Conservation (phyloP, 2,113 vertebrate species). For the Axis porcinus region DNA sequence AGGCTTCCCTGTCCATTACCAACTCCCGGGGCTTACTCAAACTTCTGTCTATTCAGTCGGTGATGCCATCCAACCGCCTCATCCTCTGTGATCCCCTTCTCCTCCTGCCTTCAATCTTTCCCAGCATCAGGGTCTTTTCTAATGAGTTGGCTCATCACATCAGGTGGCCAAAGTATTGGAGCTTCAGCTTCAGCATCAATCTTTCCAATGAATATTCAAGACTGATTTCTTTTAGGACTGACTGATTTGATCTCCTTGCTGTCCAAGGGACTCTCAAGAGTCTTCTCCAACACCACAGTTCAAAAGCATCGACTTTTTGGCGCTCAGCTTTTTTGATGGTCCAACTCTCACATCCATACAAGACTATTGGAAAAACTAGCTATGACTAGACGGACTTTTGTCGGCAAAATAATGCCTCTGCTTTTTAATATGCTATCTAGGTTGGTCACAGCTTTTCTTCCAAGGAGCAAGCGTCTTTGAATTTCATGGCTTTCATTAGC, state of each 20-base stretch:
- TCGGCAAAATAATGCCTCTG: accelerated
- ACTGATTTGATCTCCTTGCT: background rate
- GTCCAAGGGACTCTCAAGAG: background rate
- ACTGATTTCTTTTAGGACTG: background rate
- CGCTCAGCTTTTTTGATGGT: background rate
- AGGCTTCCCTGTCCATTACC: background rate
- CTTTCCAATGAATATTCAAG: background rate
- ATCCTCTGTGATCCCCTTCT: background rate
- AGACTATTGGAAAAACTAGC: background rate
- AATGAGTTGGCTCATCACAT: background rate
- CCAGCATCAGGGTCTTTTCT: background rate
- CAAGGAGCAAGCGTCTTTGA: background rate
- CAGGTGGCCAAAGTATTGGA: background rate
- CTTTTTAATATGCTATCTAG: background rate
- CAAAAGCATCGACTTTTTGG: background rate
- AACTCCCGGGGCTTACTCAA: background rate
- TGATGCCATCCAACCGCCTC: background rate
- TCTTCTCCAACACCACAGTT: background rate
- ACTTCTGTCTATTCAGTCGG: background rate
- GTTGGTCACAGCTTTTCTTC: background rate
- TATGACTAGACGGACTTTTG: background rate
- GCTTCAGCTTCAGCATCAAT: background rate
- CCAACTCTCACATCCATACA: background rate
- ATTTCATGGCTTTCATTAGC: background rate
- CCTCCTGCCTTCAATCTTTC: background rate